Evolutionary conservation across 1,140 invertebrate genomes (phyloP).

Genomic region (Halictus rubicundus): DNA sequence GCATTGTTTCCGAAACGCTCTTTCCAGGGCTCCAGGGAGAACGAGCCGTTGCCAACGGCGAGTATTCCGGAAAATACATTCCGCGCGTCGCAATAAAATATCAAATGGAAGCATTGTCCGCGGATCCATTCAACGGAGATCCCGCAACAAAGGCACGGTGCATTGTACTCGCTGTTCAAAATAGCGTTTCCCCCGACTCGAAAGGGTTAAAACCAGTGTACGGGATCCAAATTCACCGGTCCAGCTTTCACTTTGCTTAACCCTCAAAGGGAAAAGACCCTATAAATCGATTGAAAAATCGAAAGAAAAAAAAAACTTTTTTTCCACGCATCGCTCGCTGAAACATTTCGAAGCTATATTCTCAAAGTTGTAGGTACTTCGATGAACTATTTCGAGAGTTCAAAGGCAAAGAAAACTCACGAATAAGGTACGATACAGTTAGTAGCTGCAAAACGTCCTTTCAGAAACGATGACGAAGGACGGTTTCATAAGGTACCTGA

Average conservation of each 20-base stretch:
- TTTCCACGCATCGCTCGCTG: too few species aligned
- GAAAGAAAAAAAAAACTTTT: too few species aligned
- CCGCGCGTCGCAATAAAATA: not conserved
- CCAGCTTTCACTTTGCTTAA: too few species aligned
- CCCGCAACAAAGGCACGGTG: not conserved
- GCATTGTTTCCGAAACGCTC: not conserved
- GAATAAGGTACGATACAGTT: too few species aligned
- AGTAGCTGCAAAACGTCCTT: slow-evolving; percentile 56
- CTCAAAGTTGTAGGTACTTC: too few species aligned
- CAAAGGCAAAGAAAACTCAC: too few species aligned
- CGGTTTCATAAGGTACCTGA: slow-evolving; percentile 97
- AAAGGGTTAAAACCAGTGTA: too few species aligned
- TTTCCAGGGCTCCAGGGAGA: not conserved
- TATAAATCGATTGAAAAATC: too few species aligned
- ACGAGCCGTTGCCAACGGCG: not conserved
- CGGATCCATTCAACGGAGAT: not conserved
- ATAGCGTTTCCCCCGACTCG: not conserved
- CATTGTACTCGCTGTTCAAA: not conserved
- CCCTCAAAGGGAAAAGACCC: too few species aligned
- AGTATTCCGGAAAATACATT: not conserved
- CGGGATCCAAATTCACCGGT: too few species aligned
- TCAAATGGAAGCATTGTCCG: not conserved
- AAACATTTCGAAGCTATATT: too few species aligned
- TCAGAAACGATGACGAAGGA: slow-evolving; percentile 92
- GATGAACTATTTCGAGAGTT: too few species aligned